Base-by-base conservation (phyloP, 2,888 invertebrate genomes). In the Brachycybe producta region DNA sequence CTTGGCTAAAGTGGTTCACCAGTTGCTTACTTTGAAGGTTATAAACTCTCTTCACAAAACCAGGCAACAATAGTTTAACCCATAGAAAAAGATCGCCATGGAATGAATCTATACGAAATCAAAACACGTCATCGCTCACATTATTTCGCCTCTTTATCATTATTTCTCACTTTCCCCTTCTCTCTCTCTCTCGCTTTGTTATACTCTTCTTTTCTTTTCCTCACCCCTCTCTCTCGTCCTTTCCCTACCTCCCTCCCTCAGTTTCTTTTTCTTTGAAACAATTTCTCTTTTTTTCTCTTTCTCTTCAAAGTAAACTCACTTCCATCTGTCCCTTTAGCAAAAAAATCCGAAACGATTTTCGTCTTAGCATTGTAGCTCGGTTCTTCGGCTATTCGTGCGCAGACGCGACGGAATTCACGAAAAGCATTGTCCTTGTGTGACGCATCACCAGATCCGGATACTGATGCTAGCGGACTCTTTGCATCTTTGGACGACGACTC, bases 21-120 rank as follows among this genome's bases (percentile, higher is more conserved):
- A 95, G 71, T 62, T 91, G 90, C 65, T 90, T 91, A 63, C 83
- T 88, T 70, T 90, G 87, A 43, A 95, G 70, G 70, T 94, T 92
- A 65, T 92, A 95, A 28, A 91, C 78, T 54, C 86, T 73, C 65
- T 88, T 87, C 13, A 79, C 75, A 24, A 81, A 81, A 41, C 80
- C 82, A 0, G 92, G 94, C 45, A 94, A 69, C 21, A 94, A 67
- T 56, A 91, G 67, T 60, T 82, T 81, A 63, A 87, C 78, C 84
- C 90, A 83, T 38, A 88, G 69, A 39, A 76, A 71, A 26, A 84
- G 64, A 65, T 91, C 81, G 2, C 91, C 84, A 61, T 80, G 74
- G 63, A 86, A 91, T 8, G 73, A 70, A 32, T 70, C 76, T 61
- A 75, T 68, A 65, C 60, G 26, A 19, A 49, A 47, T 13, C 40